Conservation (phyloP, 2,888 invertebrate genomes). For the Pollenia griseotomentosa region DNA sequence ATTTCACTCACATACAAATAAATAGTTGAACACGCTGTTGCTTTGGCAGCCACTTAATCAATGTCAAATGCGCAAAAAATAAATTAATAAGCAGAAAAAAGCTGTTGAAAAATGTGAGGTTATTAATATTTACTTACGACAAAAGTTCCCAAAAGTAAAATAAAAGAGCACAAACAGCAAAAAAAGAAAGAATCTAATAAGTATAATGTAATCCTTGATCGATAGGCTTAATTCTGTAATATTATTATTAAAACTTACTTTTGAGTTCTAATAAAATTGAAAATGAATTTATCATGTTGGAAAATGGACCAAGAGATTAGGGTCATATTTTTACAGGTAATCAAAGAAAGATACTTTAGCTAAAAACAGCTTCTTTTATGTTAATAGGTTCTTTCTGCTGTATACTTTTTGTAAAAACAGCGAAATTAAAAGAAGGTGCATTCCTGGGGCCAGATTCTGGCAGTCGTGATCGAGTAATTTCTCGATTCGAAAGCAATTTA, state of each 20-base stretch:
- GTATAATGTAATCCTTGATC: slow-evolving; percentile 53
- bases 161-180: not conserved
- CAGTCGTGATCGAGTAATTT: too few species aligned
- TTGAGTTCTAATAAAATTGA: not conserved
- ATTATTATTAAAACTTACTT: not conserved
- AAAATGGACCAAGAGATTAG: too few species aligned
- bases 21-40: slow-evolving; percentile 40
- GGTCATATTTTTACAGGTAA: too few species aligned
- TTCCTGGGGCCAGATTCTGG: too few species aligned
- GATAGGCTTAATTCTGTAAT: slow-evolving; percentile 41
- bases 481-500: too few species aligned
- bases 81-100: not conserved
- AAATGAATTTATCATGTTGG: not conserved
- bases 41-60: slow-evolving; percentile 71
- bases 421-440: too few species aligned
- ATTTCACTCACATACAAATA: not conserved
- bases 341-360: too few species aligned
- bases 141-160: slow-evolving; percentile 49
- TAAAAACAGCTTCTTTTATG: too few species aligned
- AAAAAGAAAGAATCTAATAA: slow-evolving; percentile 5
- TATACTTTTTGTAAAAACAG: too few species aligned
- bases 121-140: slow-evolving; percentile 66
- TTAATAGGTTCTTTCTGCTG: too few species aligned
- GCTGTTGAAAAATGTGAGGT: slow-evolving; percentile 22
- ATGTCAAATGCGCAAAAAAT: slow-evolving; percentile 48